Evolutionary conservation across 2,888 invertebrate species (phyloP).

Genomic region (Tenthredo mesomela): DNA sequence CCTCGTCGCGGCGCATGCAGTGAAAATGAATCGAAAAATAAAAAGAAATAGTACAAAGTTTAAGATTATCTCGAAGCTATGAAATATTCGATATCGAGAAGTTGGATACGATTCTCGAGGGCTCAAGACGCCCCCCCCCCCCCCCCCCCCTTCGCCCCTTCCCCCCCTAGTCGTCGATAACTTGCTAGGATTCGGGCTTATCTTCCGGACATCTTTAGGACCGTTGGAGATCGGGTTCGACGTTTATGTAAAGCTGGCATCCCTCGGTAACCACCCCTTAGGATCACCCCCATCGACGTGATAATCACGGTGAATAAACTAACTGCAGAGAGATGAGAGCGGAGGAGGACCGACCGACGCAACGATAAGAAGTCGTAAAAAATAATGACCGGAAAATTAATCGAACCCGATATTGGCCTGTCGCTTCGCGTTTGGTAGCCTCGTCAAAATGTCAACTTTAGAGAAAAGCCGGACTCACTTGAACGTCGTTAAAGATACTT

Average conservation of each 20-base stretch:
- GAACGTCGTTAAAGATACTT: conserved; percentile 12
- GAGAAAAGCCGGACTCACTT: conserved; percentile 25
- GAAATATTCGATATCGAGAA: conserved; percentile 16
- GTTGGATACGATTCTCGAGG: conserved; percentile 42
- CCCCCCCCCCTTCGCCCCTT: conserved; percentile 6
- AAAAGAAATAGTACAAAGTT: not conserved
- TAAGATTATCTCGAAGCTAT: not conserved
- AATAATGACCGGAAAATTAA: conserved; percentile 77
- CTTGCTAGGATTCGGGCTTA: conserved; percentile 61
- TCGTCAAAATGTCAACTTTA: conserved; percentile 64
- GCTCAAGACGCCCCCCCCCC: conserved; percentile 10
- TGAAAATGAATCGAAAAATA: not conserved
- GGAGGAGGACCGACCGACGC: conserved; percentile 61
- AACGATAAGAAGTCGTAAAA: conserved; percentile 74
- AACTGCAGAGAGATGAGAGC: conserved; percentile 51
- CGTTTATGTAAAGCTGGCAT: conserved; percentile 71
- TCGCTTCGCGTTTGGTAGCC: conserved; percentile 69
- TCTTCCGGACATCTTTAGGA: conserved; percentile 72
- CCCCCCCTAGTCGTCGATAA: conserved; percentile 54
- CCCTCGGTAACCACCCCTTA: conserved; percentile 19
- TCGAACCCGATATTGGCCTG: conserved; percentile 73
- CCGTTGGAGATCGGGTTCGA: conserved; percentile 67
- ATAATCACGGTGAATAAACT: conserved; percentile 51
- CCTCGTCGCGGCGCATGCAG: not conserved
- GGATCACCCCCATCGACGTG: conserved; percentile 44